Percentiles rank a stretch among this genome's conserved stretches.
Evolutionary conservation across 2,113 vertebrate species (phyloP).

Genomic region (Notiomystis cincta): DNA sequence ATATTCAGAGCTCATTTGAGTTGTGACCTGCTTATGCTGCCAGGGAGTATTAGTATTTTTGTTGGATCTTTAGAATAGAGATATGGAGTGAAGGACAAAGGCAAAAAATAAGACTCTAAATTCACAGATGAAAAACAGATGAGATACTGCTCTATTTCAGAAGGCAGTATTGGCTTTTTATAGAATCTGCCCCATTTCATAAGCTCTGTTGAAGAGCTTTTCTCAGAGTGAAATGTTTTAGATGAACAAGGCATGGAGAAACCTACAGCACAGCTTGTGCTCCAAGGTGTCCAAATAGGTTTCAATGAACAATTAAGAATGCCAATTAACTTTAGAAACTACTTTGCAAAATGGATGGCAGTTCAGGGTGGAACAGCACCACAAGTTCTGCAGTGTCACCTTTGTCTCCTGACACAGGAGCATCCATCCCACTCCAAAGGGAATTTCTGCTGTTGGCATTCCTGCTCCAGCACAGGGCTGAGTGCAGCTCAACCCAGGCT

Average conservation of each 20-base stretch:
- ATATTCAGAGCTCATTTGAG: slow-evolving; percentile 67
- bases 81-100: slow-evolving; percentile 61
- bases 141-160: slow-evolving; percentile 39
- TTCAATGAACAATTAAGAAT: neutral
- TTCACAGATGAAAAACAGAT: slow-evolving; percentile 36
- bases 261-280: neutral
- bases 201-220: neutral
- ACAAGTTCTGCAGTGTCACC: neutral
- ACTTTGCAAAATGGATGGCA: neutral
- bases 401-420: neutral
- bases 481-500: rapidly evolving
- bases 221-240: slow-evolving; percentile 7
- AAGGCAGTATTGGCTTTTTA: neutral
- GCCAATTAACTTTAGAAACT: neutral
- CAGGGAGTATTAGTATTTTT: slow-evolving; percentile 68
- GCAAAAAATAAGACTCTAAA: slow-evolving; percentile 41
- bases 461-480: neutral
- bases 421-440: neutral
- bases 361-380: neutral
- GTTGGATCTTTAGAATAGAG: slow-evolving; percentile 64
- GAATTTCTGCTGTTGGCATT: neutral
- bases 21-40: slow-evolving; percentile 71
- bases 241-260: neutral
- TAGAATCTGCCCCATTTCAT: slow-evolving; percentile 25
- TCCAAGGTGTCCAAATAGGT: neutral